Conservation (phyloP, 2,113 vertebrate genomes). For the Emydura subglobosa region DNA sequence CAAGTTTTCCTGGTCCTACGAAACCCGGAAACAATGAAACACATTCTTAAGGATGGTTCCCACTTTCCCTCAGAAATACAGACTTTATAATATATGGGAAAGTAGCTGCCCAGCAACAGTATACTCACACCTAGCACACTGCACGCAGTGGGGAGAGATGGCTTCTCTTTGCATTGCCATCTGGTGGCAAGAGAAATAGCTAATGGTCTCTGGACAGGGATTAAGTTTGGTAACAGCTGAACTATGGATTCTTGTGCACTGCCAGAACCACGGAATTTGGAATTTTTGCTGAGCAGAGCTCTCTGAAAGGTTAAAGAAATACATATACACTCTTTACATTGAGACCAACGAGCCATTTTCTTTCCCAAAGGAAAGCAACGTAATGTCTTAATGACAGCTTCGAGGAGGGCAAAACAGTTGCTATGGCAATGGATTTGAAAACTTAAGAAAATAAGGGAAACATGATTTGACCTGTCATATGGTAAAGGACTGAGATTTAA, state of each 20-base stretch:
- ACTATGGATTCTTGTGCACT: neutral
- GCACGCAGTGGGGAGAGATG: too few species aligned
- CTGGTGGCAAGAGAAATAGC: neutral
- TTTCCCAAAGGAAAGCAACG: neutral
- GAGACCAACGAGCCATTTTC: fast-evolving
- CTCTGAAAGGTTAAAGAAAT: fast-evolving
- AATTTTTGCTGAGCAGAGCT: neutral
- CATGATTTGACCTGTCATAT: neutral
- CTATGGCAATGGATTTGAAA: neutral
- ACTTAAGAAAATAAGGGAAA: neutral
- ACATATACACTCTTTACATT: fast-evolving
- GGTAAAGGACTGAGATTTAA: neutral
- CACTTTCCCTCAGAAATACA: fast-evolving
- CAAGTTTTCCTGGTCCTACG: neutral
- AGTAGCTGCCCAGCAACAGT: neutral
- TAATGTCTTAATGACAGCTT: neutral
- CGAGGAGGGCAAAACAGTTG: neutral
- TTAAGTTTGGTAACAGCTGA: fast-evolving
- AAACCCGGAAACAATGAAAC: neutral
- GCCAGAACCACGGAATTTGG: neutral
- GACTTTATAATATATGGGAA: neutral
- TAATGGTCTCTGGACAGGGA: neutral
- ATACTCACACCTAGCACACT: neutral
- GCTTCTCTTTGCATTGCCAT: neutral
- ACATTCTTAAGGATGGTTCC: neutral